Base-by-base conservation (phyloP, 2,113 vertebrate species). In the Sorex araneus region DNA sequence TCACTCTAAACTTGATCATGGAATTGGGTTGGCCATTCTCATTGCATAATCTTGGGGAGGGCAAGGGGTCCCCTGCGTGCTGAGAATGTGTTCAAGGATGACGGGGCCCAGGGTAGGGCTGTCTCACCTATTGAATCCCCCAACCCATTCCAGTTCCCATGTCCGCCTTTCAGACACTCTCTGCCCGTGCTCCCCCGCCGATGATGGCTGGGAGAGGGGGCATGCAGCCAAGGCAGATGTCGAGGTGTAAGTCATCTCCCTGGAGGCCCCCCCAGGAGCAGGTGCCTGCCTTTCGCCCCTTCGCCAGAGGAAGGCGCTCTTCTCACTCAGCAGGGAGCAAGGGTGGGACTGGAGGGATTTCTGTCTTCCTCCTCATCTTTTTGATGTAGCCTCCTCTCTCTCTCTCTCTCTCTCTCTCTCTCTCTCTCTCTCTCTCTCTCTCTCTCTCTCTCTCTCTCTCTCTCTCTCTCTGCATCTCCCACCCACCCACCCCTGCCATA, bases 261-360 rank as follows among this genome's bases (percentile, higher is more conserved):
- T n/a, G 74, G 50, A 92, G 21, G 69, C 92, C 40, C 40, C 75
- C 43, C 12, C 60, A 70, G 73, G 81, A 78, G 47, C 40, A 92
- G 71, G 79, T 18, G 71, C 60, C 50, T 93, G 94, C 89, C 79
- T 36, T 95, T 89, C 83, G 45, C 16, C 45, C 40, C 74, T 87
- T 70, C 79, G 28, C 96, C 95, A 82, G 87, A 93, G 75, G 83
- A 88, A 91, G 94, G 86, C 89, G 25, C 92, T 94, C 91, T 93
- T 86, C 76, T 43, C 9, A 27, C 54, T 82, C 83, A 60, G 32
- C 77, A 74, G 45, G 69, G 23, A 77, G 50, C 83, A 79, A 95
- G 93, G 66, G 85, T 70, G 43, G 70, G 78, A 90, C 79, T 32
- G 64, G 40, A 94, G 27, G 32, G 27, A 83, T 69, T 69, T 69